Evolutionary conservation across 30 jellyfish, hydroid and myxozoan genomes (phyloP).

Genomic region (Aurelia aurita): DNA sequence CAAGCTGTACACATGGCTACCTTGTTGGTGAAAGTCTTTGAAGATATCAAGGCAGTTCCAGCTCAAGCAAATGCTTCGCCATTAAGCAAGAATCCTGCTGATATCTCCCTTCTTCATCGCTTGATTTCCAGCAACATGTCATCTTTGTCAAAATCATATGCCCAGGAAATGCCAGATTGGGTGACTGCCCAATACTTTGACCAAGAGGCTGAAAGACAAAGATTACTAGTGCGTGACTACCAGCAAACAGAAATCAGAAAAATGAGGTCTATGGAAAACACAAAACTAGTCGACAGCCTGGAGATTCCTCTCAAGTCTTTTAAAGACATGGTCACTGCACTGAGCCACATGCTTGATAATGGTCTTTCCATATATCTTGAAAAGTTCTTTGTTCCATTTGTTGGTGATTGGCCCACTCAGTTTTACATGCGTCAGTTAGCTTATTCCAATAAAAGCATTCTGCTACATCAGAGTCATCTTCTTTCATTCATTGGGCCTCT

Average conservation of each 20-base stretch:
- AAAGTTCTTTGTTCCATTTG: slow-evolving; percentile 59
- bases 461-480: background rate
- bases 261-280: slow-evolving; percentile 20
- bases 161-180: slow-evolving; percentile 37
- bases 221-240: background rate
- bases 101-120: background rate
- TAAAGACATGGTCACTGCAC: background rate
- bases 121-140: background rate
- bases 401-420: slow-evolving; percentile 67
- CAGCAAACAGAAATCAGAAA: slow-evolving; percentile 18
- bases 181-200: slow-evolving; percentile 24
- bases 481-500: slow-evolving; percentile 53
- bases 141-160: slow-evolving; percentile 21
- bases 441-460: slow-evolving; percentile 7
- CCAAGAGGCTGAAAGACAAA: slow-evolving; percentile 15
- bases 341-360: slow-evolving; percentile 41
- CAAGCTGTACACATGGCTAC: slow-evolving; percentile 34
- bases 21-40: slow-evolving; percentile 16
- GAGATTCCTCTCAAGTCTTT: slow-evolving; percentile 11
- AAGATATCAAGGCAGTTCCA: slow-evolving; percentile 4
- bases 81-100: slow-evolving; percentile 21
- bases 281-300: slow-evolving; percentile 16
- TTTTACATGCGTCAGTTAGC: slow-evolving; percentile 46
- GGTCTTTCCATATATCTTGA: slow-evolving; percentile 59
- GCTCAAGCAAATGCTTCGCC: background rate